Evolutionary conservation across 2,113 vertebrate genomes (phyloP), one percentile per base, ranked within the genome.

Genomic region (Candoia aspera): DNA sequence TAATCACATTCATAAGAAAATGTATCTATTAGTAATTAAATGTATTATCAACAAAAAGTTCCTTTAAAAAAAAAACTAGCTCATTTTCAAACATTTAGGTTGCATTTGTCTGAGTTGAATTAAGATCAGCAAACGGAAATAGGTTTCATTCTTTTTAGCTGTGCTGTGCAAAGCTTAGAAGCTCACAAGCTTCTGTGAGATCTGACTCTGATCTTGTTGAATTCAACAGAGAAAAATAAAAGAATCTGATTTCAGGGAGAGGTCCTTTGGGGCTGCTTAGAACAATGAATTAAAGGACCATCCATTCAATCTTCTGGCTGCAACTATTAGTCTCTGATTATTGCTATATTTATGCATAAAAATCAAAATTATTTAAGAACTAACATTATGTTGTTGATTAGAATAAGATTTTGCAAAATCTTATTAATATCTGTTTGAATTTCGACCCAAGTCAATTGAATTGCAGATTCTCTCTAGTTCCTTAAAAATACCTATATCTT

Each of bases 61-160:
- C 6, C 29, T 33, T 42, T 55, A 6, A 79, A 68, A 49, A 49
- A 79, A 60, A 60, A 42, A 23, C 24, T 73, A 94, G 88, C 93
- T 95, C 19, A 29, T 55, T n/a, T 49, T 84, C 64, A 58, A 73
- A 26, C 9, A 15, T 0, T 0, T 23, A 73, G 37, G 3, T 12
- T 91, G 62, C 83, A 86, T 73, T 37, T 68, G 49, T 24, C 62
- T 73, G 57, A n/a, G 68, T 29, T 90, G 86, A 23, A 90, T 92
- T 64, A 54, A 42, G 24, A 90, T 87, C 57, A 91, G 15, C 88
- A 90, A 93, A 93, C 86, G 10, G 92, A 95, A 94, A 92, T 0
- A 93, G 6, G 0, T 84, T 0, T 42, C 58, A 90, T 58, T 84
- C 73, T 59, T 57, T 90, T 79, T 29, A 59, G 42, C 60, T 92